These are phyloP conservation scores for Myodes glareolus DNA, from an alignment of 2,113 vertebrate genomes.

Conservation along the genomic window DNA sequence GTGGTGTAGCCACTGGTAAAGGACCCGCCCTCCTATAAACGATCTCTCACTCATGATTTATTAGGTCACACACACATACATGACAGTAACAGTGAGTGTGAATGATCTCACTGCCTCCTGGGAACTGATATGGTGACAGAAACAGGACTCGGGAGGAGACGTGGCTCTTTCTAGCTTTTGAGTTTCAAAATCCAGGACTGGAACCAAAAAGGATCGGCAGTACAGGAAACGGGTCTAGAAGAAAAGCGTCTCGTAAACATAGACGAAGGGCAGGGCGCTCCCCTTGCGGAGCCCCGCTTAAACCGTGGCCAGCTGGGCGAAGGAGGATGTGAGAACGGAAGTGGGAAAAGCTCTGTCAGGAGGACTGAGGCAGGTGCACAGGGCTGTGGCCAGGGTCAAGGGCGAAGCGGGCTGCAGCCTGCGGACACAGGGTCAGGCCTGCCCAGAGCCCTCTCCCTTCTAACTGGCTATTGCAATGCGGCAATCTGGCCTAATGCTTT, in stretches of 20 bases:
- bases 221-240: background rate
- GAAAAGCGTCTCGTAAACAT: background rate
- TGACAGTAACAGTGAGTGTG: background rate
- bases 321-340: background rate
- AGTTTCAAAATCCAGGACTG: constrained; percentile 18
- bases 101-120: background rate
- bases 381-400: background rate
- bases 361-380: background rate
- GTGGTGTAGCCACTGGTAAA: background rate
- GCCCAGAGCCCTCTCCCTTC: background rate
- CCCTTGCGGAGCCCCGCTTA: background rate
- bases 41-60: background rate
- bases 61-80: background rate
- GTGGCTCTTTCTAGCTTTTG: background rate
- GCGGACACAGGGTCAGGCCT: rapidly evolving
- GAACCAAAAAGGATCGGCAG: background rate
- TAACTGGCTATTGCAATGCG: background rate
- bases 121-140: background rate
- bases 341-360: rapidly evolving
- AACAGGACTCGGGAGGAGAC: background rate
- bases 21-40: background rate
- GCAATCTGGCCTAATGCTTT: background rate
- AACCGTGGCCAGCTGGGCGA: background rate
- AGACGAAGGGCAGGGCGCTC: no score
- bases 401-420: background rate